Conservation (phyloP, 2,888 invertebrate genomes). For the Heliothis peltigera region DNA sequence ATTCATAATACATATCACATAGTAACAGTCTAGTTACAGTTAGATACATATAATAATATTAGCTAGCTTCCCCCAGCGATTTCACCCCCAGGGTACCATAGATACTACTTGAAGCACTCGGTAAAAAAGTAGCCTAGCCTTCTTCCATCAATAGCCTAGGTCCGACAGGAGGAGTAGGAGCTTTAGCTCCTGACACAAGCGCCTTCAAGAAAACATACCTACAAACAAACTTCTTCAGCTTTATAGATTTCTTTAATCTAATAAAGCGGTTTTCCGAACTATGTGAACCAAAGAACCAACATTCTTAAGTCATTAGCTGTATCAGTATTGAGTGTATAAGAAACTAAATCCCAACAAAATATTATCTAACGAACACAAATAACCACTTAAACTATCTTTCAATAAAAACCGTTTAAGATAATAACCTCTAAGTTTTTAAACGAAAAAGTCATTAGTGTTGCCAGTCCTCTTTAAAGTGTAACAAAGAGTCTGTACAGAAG, state of each 20-base stretch:
- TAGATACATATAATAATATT: no score
- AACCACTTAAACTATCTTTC: constrained; percentile 30
- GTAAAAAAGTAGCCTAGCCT: no score
- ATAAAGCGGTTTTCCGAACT: neutral
- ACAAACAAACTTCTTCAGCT: no score
- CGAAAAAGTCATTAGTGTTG: constrained; percentile 51
- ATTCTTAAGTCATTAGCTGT: neutral
- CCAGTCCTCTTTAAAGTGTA: constrained; percentile 28
- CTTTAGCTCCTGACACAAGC: no score
- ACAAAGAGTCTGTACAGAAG: constrained; percentile 47
- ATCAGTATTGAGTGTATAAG: neutral
- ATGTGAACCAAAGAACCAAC: neutral
- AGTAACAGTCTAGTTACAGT: neutral
- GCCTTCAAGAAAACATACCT: no score
- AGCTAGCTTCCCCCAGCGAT: no score
- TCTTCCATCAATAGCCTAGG: no score
- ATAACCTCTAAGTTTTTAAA: constrained; percentile 48
- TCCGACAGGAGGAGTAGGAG: no score
- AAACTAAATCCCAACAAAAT: constrained; percentile 15
- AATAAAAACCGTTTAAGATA: constrained; percentile 52
- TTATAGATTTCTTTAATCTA: no score
- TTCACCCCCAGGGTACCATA: no score
- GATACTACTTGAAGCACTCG: no score
- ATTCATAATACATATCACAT: constrained; percentile 30
- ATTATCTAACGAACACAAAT: constrained; percentile 27